Conservation (phyloP, 2,113 vertebrate genomes). For the Rhinoderma darwinii region DNA sequence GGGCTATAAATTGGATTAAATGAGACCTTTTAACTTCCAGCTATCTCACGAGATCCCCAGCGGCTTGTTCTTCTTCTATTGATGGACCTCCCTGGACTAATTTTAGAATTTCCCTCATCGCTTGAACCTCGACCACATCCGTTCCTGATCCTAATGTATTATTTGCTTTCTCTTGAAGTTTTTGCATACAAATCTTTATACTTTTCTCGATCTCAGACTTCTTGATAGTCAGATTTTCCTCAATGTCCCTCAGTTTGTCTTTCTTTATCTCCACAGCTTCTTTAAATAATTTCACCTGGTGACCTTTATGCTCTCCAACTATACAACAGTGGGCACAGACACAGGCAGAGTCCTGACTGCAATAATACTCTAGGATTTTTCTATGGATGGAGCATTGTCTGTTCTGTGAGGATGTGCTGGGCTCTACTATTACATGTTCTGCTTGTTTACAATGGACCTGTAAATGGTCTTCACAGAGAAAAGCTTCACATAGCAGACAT, state of each 20-base stretch:
- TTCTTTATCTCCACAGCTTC: background rate
- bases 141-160: background rate
- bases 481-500: background rate
- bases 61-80: background rate
- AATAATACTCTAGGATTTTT: background rate
- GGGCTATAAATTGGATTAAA: background rate
- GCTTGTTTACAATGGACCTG: background rate
- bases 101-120: background rate
- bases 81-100: background rate
- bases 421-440: background rate
- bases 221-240: background rate
- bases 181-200: background rate
- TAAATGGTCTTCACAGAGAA: background rate
- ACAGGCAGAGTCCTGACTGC: background rate
- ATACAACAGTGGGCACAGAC: background rate
- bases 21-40: background rate
- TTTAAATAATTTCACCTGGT: background rate
- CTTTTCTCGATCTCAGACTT: background rate
- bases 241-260: background rate
- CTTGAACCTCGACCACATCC: background rate
- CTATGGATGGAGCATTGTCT: background rate
- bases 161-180: background rate
- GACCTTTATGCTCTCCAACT: background rate
- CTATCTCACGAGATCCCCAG: background rate
- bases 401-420: background rate